Evolutionary conservation across 2,113 vertebrate genomes (phyloP).

Genomic region (Chunga burmeisteri): DNA sequence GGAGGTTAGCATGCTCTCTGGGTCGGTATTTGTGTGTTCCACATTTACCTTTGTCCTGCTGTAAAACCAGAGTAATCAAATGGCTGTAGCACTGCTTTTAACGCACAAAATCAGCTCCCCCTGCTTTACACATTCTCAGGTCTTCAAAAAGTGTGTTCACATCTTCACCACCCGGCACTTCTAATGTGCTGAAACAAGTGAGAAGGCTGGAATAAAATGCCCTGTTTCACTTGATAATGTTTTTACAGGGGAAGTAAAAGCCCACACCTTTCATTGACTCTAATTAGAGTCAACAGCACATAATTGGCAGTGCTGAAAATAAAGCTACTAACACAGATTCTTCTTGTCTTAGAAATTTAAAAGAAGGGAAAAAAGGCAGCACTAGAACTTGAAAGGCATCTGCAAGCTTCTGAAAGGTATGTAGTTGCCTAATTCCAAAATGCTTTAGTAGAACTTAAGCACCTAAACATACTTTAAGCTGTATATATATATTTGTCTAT

Average conservation of each 20-base stretch:
- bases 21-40: not conserved
- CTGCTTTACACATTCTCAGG: not conserved
- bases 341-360: not conserved
- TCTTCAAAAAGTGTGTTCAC: not conserved
- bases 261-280: constrained; percentile 7
- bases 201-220: not conserved
- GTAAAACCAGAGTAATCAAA: not conserved
- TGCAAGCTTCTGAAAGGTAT: not conserved
- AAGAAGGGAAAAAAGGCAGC: not conserved
- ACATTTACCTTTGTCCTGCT: not conserved
- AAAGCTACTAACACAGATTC: not conserved
- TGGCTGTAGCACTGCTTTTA: not conserved
- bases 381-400: not conserved
- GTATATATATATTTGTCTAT: not conserved
- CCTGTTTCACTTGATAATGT: not conserved
- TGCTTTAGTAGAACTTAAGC: not conserved
- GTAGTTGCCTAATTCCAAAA: not conserved
- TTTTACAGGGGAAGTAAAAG: not conserved
- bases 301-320: constrained; percentile 12
- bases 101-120: not conserved
- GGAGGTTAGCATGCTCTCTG: not conserved
- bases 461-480: not conserved
- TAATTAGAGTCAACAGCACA: not conserved
- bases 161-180: not conserved
- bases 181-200: not conserved